Evolutionary conservation across 2,888 invertebrate species (phyloP), one percentile per base, ranked within the genome.

Genomic region (Priocnemis perturbator): DNA sequence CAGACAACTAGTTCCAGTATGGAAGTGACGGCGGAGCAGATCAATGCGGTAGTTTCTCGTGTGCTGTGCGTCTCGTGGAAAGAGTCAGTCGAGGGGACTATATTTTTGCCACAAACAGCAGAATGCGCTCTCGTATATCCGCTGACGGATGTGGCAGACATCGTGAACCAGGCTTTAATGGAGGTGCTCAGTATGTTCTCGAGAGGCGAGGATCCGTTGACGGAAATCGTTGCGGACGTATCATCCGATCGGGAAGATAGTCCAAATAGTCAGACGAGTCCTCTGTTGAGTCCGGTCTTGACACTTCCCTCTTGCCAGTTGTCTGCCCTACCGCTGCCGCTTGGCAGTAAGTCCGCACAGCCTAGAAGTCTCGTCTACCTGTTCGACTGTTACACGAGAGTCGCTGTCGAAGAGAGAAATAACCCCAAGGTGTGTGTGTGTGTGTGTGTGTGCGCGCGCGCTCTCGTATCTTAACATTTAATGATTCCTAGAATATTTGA

Each of bases 61-160:
- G 93, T 96, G 65, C 89, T 96, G 19, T 93, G 94, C 85, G 93
- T 94, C 47, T 93, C 94, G 1, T 95, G 95, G 93, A 90, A 90
- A 67, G 88, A 90, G 68, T 82, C 89, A 19, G 82, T 83, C 14
- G 90, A 91, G 50, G 89, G 88, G 17, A 87, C 85, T 52, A 86
- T 91, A 78, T 90, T 89, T 79, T 83, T 92, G 56, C 89, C 91
- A 0, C 89, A 91, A 72, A 90, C 90, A 3, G 88, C 90, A 1
- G 86, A 86, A 58, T 81, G 81, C 11, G 63, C 89, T 1, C 81
- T 73, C 37, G 58, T 64, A 3, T 66, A 79, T 3, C 81, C 79
- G 37, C 69, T 75, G 0, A 63, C 69, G 1, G 85, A 86, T 55
- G 74, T 81, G 30, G 67, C 79, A 14, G 88, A 89, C 30, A 81